Conservation (phyloP, 2,888 invertebrate genomes). For the Druceiella hillmani region DNA sequence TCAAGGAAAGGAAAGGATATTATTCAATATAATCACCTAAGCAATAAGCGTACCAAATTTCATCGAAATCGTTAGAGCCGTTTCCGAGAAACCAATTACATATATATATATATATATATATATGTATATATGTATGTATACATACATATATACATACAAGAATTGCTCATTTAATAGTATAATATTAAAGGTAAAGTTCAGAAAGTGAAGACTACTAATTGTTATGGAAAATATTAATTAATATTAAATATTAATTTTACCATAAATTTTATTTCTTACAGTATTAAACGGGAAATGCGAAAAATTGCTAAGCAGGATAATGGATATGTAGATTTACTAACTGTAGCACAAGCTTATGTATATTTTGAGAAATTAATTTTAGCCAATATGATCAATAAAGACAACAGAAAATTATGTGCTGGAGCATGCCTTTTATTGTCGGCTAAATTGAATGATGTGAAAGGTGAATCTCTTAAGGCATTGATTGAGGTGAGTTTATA, state of each 20-base stretch:
- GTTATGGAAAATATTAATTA: too few species aligned
- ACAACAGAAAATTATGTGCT: slow-evolving; percentile 92
- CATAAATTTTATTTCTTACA: slow-evolving; percentile 40
- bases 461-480: slow-evolving; percentile 79
- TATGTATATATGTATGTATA: too few species aligned
- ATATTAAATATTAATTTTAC: too few species aligned
- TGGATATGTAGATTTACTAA: slow-evolving; percentile 76
- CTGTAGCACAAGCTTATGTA: slow-evolving; percentile 96
- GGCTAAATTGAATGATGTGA: slow-evolving; percentile 95
- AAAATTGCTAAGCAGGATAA: slow-evolving; percentile 83
- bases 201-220: slow-evolving; percentile 1
- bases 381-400: slow-evolving; percentile 87
- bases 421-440: slow-evolving; percentile 91
- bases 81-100: too few species aligned
- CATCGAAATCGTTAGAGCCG: too few species aligned
- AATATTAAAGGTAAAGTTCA: too few species aligned
- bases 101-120: too few species aligned
- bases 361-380: slow-evolving; percentile 96
- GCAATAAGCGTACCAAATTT: too few species aligned
- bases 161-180: too few species aligned
- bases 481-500: slow-evolving; percentile 77
- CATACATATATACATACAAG: too few species aligned
- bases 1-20: too few species aligned
- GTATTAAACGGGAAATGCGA: slow-evolving; percentile 93
- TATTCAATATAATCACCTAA: too few species aligned